Conservation (phyloP, 2,113 vertebrate genomes). For the Ahaetulla prasina region DNA sequence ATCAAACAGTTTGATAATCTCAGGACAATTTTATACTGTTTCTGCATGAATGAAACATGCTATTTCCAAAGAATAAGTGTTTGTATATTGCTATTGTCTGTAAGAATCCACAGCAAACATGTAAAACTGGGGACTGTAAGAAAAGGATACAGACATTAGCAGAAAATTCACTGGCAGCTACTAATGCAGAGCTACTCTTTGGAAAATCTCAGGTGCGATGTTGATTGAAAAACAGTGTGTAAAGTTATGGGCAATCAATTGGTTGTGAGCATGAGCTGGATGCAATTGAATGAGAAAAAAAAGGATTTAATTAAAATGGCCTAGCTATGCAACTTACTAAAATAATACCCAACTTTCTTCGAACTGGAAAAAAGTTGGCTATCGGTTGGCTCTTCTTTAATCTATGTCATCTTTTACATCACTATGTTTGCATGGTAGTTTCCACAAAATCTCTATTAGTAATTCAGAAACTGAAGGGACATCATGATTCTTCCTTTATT, state of each 20-base stretch:
- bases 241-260: neutral
- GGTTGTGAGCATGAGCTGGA: neutral
- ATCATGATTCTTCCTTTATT: neutral
- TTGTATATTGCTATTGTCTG: neutral
- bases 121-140: neutral
- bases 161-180: neutral
- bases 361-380: neutral
- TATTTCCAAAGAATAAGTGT: neutral
- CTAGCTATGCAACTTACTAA: neutral
- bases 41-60: neutral
- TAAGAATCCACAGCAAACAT: neutral
- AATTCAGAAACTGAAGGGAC: constrained; percentile 33
- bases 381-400: neutral
- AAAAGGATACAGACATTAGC: neutral
- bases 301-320: neutral
- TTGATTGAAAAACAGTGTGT: neutral
- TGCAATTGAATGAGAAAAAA: neutral
- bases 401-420: neutral
- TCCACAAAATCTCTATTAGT: constrained; percentile 39
- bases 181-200: neutral
- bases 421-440: constrained; percentile 33
- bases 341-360: neutral
- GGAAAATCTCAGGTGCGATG: too few relatives aligned
- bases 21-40: neutral
- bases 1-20: neutral